Evolutionary conservation across 2,797 vertebrate genomes (phyloP).

Genomic region (Alauda arvensis): DNA sequence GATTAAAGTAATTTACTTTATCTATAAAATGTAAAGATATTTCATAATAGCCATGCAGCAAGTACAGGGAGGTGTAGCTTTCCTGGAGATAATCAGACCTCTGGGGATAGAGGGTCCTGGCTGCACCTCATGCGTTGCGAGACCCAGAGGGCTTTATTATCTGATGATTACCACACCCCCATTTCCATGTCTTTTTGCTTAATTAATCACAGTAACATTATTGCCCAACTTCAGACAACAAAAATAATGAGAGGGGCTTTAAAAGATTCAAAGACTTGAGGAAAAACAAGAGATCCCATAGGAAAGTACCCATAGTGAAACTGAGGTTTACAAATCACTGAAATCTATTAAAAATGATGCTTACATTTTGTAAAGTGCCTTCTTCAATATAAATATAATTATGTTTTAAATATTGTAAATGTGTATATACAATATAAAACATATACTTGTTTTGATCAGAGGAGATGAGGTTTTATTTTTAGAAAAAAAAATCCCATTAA

Average conservation of each 20-base stretch:
- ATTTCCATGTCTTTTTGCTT: conserved; percentile 75
- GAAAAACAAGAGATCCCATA: conserved; percentile 73
- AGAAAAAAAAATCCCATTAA: not conserved
- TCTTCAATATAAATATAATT: conserved; percentile 71
- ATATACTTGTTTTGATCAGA: conserved; percentile 39
- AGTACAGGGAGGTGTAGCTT: conserved; percentile 65
- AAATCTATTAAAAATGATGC: conserved; percentile 62
- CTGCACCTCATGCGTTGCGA: conserved; percentile 60
- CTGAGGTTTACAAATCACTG: conserved; percentile 66
- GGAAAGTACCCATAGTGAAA: conserved; percentile 66
- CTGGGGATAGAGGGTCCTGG: conserved; percentile 68
- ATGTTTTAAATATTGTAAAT: conserved; percentile 63
- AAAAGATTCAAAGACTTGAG: conserved; percentile 75
- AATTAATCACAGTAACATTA: conserved; percentile 78
- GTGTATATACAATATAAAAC: conserved; percentile 51
- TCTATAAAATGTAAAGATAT: conserved; percentile 65
- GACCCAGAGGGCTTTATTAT: conserved; percentile 77
- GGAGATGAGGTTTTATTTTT: conserved; percentile 9
- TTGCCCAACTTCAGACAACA: conserved; percentile 80
- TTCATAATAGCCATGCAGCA: conserved; percentile 64
- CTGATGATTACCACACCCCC: conserved; percentile 72
- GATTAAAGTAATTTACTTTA: conserved; percentile 66
- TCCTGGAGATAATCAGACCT: conserved; percentile 76
- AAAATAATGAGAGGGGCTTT: conserved; percentile 77
- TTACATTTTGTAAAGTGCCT: conserved; percentile 65